Evolutionary conservation across 2,113 vertebrate species (phyloP), one percentile per base, ranked within the genome.

Genomic region (Talpa occidentalis): DNA sequence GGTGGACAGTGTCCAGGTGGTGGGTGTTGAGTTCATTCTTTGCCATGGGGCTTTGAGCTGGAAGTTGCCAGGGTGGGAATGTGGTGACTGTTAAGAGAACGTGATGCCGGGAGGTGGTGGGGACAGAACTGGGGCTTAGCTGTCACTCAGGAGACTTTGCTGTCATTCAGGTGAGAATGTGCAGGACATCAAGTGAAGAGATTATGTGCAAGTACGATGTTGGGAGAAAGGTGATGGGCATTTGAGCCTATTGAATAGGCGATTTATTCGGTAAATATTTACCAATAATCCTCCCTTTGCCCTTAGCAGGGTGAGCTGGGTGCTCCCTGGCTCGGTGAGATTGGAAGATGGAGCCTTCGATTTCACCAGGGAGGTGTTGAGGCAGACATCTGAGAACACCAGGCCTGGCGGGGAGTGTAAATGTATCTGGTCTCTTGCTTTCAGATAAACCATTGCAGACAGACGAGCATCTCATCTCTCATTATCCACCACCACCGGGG

Each of bases 361-460:
- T 95, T 64, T 22, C 21, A 22, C 62, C 15, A 28, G 85, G 70
- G 89, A 79, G 40, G 79, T 56, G 54, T 16, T 81, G n/a, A 88
- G 76, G 62, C 24, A 74, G 95, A 95, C 77, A 97, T 94, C 77
- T 44, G 93, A 95, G 91, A 94, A 88, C 21, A 73, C 3, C 17
- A n/a, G 54, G 54, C 54, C 21, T 56, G 54, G 21, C 6, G 54
- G 49, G 21, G 54, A 66, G 52, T 49, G 69, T 94, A 81, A 78
- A 32, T 95, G 85, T 88, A 91, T 78, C 91, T 94, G 79, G 67
- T 70, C 74, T 62, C 15, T 28, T 0, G 17, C 86, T 92, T 93
- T 94, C 79, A 76, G 90, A 95, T 95, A 91, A 95, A 95, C 89
- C 35, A 15, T n/a, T 42, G 32, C 49, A 85, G 94, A 88, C 66